Evolutionary conservation across 2,797 vertebrate genomes (phyloP).

Genomic region (Microcaecilia unicolor): DNA sequence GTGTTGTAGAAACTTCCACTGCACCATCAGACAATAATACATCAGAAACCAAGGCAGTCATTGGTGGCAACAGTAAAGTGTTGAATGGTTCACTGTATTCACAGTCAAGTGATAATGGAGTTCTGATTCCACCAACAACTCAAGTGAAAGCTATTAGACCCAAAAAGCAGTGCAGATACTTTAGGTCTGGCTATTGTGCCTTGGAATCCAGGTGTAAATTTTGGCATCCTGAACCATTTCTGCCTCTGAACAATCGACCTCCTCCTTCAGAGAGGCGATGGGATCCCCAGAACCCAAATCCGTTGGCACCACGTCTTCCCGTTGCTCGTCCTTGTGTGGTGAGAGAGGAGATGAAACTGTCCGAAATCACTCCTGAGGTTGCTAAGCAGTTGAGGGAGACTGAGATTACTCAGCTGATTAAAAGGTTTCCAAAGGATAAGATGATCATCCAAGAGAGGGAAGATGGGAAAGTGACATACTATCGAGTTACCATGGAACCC

Average conservation of each 20-base stretch:
- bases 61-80: not conserved
- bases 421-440: slow-evolving; percentile 63
- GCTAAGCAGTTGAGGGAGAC: slow-evolving; percentile 51
- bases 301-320: not conserved
- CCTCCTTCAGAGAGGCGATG: not conserved
- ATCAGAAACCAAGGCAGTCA: no score
- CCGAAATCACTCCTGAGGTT: slow-evolving; percentile 53
- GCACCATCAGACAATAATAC: not conserved
- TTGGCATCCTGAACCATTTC: slow-evolving; percentile 54
- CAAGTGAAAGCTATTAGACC: slow-evolving; percentile 1
- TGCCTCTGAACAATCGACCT: slow-evolving; percentile 5
- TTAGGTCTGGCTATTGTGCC: slow-evolving; percentile 61
- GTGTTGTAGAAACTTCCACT: not conserved
- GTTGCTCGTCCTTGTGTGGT: slow-evolving; percentile 2
- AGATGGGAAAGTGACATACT: slow-evolving; percentile 61
- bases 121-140: not conserved
- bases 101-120: not conserved
- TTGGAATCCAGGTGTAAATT: slow-evolving; percentile 69
- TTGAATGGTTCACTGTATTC: not conserved
- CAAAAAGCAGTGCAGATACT: slow-evolving; percentile 58
- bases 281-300: not conserved
- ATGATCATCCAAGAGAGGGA: slow-evolving; percentile 65
- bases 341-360: slow-evolving; percentile 46
- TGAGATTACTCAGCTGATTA: slow-evolving; percentile 60
- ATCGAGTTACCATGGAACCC: slow-evolving; percentile 51